Evolutionary conservation across 2,797 vertebrate species (phyloP), one percentile per base, ranked within the genome.

Genomic region (Typhlichthys subterraneus): DNA sequence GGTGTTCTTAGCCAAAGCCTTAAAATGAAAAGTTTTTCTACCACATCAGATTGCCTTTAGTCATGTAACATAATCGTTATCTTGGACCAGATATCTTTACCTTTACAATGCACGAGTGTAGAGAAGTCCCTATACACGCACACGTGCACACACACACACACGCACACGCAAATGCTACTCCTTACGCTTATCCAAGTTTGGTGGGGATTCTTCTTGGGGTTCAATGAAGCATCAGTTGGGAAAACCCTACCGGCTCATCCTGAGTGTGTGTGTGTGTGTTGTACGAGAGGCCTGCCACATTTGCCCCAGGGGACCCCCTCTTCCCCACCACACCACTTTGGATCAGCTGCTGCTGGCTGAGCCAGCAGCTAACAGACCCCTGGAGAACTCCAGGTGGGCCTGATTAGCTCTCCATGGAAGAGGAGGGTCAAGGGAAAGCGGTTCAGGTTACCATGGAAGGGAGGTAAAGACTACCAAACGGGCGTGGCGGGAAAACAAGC

Each of bases 321-420:
- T 59, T 50, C 52, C 54, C 57, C 70, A 50, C 50, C 50, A 13
- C 50, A n/a, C 14, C 13, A 13, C 50, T 50, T 61, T 59, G 76
- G 83, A 87, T 91, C 83, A 87, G 74, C 77, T 87, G 87, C 80
- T 91, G 88, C 88, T 87, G 77, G 84, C 84, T 87, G 85, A 91
- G 85, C 78, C 85, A 81, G 86, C 78, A 59, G 73, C 83, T 83
- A 84, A 77, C 75, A 72, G 76, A 85, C 67, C 74, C 77, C 82
- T 31, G 60, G 86, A 83, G 84, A 85, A 76, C 85, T 87, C 81
- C 91, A 89, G 89, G 90, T 91, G 85, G 85, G 81, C 68, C 81
- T 90, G 88, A 93, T 93, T 91, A 91, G 85, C 82, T 89, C 88
- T 89, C 86, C 66, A 70, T 6, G 77, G 84, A 87, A 85, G 76